These are phyloP conservation scores for Conomelus anceps DNA, from an alignment of 2,888 invertebrate genomes.

Conservation along the genomic window DNA sequence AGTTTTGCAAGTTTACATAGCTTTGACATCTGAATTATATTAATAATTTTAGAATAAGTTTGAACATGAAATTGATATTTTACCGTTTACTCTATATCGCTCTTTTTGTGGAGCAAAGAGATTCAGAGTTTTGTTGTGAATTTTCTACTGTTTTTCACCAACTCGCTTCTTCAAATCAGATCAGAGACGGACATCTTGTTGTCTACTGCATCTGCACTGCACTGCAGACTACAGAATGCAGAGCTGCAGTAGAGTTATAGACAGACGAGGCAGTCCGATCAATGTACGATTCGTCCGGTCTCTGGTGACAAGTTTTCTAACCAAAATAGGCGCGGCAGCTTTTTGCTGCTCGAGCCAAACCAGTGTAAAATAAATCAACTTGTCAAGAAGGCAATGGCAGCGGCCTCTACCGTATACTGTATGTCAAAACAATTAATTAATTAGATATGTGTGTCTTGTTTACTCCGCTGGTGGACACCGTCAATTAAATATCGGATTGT, in stretches of 20 bases:
- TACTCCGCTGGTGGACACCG: conserved; percentile 9
- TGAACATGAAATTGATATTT: no score
- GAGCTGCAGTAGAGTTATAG: neutral
- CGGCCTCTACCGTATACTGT: conserved; percentile 7
- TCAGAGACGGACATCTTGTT: no score
- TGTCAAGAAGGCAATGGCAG: conserved; percentile 8
- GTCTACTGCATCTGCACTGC: no score
- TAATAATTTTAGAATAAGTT: no score
- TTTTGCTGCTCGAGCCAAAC: neutral
- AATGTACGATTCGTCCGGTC: neutral
- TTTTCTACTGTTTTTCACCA: neutral
- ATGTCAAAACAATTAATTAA: conserved; percentile 14
- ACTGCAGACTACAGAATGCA: neutral
- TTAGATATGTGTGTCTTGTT: conserved; percentile 13
- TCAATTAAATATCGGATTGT: conserved; percentile 7
- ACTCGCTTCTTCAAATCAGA: neutral
- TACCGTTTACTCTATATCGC: no score
- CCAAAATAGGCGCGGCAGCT: neutral
- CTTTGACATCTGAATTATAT: no score
- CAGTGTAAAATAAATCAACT: conserved; percentile 10
- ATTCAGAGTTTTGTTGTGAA: neutral
- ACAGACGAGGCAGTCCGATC: no score
- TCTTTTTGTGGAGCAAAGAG: no score
- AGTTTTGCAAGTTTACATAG: no score
- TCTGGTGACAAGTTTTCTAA: neutral